Conservation (phyloP, 37 sponge, comb jelly and placozoan genomes). For the Ianthella basta region DNA sequence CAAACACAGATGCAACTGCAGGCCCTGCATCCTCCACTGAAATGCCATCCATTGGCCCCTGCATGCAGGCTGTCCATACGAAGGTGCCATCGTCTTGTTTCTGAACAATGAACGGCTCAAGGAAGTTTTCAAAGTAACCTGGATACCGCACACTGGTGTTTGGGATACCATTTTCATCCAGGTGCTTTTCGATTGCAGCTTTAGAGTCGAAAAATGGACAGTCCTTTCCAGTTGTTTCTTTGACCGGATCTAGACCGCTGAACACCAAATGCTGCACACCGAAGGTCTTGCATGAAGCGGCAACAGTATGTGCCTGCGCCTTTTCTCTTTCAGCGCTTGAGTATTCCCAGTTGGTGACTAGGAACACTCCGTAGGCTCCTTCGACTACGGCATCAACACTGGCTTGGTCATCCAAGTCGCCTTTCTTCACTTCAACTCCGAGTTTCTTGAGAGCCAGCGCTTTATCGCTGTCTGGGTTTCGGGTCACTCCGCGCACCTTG, state of each 20-base stretch:
- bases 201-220: conserved; percentile 15
- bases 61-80: not conserved
- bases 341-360: conserved; percentile 49
- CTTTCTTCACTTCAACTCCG: conserved; percentile 59
- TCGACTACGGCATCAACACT: conserved; percentile 33
- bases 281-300: conserved; percentile 2
- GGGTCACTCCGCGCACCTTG: conserved; percentile 70
- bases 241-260: conserved; percentile 20
- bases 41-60: not conserved
- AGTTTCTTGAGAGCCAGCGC: conserved; percentile 42
- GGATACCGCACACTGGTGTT: conserved; percentile 13
- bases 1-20: not conserved
- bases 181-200: conserved; percentile 10
- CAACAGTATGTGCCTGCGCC: not conserved
- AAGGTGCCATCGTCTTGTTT: not conserved
- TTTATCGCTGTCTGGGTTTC: conserved; percentile 70
- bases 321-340: not conserved
- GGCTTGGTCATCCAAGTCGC: conserved; percentile 41
- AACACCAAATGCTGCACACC: conserved; percentile 19
- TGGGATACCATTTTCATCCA: not conserved
- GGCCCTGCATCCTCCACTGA: conserved; percentile 9
- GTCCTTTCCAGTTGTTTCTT: not conserved
- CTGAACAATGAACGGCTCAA: not conserved
- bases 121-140: conserved; percentile 14
- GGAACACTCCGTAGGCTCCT: conserved; percentile 67